A percentile compares a stretch with the other conserved stretches of the same genome.
Conservation (phyloP, 2,888 invertebrate genomes). For the Drosophila subquinaria region DNA sequence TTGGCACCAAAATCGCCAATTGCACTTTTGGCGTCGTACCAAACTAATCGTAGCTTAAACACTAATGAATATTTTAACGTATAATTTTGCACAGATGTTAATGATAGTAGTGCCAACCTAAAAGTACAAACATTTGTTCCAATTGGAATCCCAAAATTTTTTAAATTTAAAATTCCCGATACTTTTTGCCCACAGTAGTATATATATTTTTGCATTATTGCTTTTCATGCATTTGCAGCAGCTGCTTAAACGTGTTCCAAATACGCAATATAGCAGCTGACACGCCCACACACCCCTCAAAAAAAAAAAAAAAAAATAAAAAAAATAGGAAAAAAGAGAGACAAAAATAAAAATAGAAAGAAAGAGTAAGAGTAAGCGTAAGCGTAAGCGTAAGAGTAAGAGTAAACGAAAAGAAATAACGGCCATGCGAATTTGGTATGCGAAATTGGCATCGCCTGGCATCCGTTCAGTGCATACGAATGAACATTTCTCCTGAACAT, state of each 20-base stretch:
- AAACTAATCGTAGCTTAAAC: too few species aligned
- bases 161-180: too few species aligned
- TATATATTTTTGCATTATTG: conserved; percentile 58
- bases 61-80: too few species aligned
- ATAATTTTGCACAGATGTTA: too few species aligned
- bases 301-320: background rate
- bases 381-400: background rate
- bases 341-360: background rate
- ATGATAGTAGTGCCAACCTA: too few species aligned
- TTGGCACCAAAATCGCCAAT: too few species aligned
- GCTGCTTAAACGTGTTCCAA: conserved; percentile 78
- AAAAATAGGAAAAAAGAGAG: background rate
- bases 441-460: conserved; percentile 54
- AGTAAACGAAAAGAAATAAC: conserved; percentile 18
- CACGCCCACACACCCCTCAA: conserved; percentile 22
- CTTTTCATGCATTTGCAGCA: conserved; percentile 72
- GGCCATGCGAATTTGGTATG: conserved; percentile 58
- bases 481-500: conserved; percentile 41
- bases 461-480: conserved; percentile 67
- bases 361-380: background rate
- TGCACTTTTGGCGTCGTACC: too few species aligned
- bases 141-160: too few species aligned
- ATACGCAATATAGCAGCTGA: conserved; percentile 67
- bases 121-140: too few species aligned
- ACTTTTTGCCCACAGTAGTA: too few species aligned